Evolutionary conservation across 2,888 invertebrate genomes (phyloP).

Genomic region (Leptinotarsa haldemani): DNA sequence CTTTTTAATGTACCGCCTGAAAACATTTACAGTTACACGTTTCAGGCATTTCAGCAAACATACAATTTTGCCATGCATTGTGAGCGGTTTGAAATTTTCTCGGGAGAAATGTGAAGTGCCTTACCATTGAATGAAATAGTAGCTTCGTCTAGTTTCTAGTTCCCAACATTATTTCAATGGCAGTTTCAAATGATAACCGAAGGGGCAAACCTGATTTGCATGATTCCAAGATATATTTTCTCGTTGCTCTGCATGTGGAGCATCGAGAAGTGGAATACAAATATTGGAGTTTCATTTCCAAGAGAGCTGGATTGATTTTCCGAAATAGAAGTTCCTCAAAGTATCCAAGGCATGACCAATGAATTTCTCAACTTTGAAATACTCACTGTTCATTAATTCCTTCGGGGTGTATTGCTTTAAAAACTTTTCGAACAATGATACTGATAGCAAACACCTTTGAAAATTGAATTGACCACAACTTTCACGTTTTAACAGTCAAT

Average conservation of each 20-base stretch:
- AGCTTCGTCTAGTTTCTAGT: neutral
- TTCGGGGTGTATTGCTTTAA: no score
- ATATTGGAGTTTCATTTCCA: neutral
- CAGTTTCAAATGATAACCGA: neutral
- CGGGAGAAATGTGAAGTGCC: neutral
- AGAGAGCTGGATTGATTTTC: no score
- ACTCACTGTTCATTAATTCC: no score
- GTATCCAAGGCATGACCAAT: no score
- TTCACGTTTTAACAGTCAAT: no score
- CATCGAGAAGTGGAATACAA: neutral
- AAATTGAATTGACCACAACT: no score
- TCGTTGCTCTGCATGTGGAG: neutral
- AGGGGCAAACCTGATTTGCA: neutral
- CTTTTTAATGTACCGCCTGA: conserved; percentile 32
- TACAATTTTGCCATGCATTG: conserved; percentile 10
- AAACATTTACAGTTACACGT: conserved; percentile 33
- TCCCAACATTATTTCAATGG: neutral
- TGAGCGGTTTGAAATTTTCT: neutral
- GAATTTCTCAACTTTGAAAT: no score
- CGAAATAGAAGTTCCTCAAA: no score
- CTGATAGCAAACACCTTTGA: no score
- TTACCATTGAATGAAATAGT: neutral
- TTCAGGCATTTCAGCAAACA: conserved; percentile 18
- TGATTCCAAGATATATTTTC: neutral
- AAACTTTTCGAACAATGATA: no score